Percentiles rank a stretch among this genome's conserved stretches.
Evolutionary conservation across 2,888 invertebrate species (phyloP).

Genomic region (Callyntrura guangdongensis): DNA sequence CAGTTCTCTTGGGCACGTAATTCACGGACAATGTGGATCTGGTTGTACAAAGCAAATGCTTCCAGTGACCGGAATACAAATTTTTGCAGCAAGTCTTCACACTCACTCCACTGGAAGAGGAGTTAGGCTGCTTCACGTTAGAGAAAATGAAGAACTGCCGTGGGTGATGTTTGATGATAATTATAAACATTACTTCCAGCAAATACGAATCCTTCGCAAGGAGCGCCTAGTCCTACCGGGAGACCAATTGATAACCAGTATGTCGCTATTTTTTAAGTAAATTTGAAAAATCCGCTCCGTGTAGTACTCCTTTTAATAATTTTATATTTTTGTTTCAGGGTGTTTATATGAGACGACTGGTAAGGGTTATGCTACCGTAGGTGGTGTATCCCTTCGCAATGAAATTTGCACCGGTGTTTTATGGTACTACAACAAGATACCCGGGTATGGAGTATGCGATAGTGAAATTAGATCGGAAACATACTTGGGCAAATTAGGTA

Average conservation of each 20-base stretch:
- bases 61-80: slow-evolving; percentile 62
- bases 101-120: slow-evolving; percentile 63
- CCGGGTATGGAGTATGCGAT: slow-evolving; percentile 50
- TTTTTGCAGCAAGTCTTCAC: slow-evolving; percentile 63
- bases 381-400: slow-evolving; percentile 36
- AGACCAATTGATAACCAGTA: slow-evolving; percentile 68
- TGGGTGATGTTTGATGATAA: slow-evolving; percentile 68
- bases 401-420: slow-evolving; percentile 54
- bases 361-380: slow-evolving; percentile 26
- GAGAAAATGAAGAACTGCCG: slow-evolving; percentile 60
- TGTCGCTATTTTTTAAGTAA: background rate
- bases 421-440: slow-evolving; percentile 69
- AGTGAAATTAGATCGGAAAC: slow-evolving; percentile 58
- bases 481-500: slow-evolving; percentile 42
- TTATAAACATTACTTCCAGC: slow-evolving; percentile 61
- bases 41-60: slow-evolving; percentile 65
- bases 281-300: no score
- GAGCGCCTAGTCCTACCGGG: slow-evolving; percentile 72
- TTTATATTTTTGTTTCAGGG: slow-evolving; percentile 29
- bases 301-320: no score
- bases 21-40: slow-evolving; percentile 70
- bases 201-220: slow-evolving; percentile 57
- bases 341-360: slow-evolving; percentile 59
- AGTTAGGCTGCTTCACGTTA: slow-evolving; percentile 54
- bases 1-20: slow-evolving; percentile 30